A percentile compares a stretch with the other conserved stretches of the same genome.
These are phyloP conservation scores for Acinonyx jubatus DNA, from an alignment of 2,113 vertebrate genomes.

Conservation along the genomic window DNA sequence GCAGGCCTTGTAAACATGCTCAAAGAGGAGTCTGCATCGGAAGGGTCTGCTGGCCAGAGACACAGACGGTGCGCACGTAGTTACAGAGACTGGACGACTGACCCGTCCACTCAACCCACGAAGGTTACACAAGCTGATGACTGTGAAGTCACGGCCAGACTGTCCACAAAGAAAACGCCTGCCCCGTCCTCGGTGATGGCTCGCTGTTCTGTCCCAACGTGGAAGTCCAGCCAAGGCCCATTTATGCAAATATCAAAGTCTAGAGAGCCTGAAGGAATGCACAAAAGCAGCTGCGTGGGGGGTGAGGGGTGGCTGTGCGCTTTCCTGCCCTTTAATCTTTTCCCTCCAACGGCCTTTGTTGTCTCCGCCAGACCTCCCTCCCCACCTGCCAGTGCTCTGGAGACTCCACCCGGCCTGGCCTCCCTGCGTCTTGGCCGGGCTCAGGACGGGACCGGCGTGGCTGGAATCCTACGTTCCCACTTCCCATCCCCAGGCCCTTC, in stretches of 20 bases:
- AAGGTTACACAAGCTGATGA: too few species aligned
- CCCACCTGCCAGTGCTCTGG: background rate
- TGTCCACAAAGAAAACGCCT: background rate
- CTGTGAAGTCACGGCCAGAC: background rate
- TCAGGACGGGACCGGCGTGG: background rate
- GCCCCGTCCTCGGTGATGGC: background rate
- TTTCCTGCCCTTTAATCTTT: background rate
- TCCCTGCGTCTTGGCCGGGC: background rate
- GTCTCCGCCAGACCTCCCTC: background rate
- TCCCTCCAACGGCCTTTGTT: background rate
- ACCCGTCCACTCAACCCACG: background rate
- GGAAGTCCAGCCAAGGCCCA: background rate
- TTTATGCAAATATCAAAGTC: background rate
- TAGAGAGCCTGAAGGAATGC: background rate
- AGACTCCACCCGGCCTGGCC: background rate
- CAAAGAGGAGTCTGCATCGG: slow-evolving; percentile 47
- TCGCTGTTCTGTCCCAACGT: background rate
- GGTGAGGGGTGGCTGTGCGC: background rate
- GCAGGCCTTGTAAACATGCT: slow-evolving; percentile 71
- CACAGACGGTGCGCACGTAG: background rate
- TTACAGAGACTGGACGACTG: background rate
- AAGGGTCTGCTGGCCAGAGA: background rate
- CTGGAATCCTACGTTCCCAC: background rate
- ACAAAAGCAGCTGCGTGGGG: background rate
- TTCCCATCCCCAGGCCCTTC: background rate